Percentiles rank a stretch among this genome's conserved stretches.
Conservation (phyloP, 2,113 vertebrate genomes). For the Trogon melanurus region DNA sequence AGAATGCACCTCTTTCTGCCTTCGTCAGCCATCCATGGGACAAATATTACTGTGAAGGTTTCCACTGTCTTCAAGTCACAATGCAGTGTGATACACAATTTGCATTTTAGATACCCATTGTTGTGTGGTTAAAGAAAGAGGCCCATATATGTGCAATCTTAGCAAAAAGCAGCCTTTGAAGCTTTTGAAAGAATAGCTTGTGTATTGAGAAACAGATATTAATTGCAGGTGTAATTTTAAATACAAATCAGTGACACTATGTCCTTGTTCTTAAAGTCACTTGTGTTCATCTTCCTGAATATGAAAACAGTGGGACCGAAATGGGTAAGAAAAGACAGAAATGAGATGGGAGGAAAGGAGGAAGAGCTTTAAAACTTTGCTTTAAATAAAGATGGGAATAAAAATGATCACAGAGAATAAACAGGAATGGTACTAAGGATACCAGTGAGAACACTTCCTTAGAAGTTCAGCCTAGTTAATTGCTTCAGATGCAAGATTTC, state of each 20-base stretch:
- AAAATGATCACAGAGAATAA: background rate
- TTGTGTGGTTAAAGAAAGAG: background rate
- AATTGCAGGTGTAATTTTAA: background rate
- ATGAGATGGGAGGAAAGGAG: accelerated
- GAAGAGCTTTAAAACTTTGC: background rate
- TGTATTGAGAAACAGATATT: background rate
- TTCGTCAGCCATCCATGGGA: background rate
- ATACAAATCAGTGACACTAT: background rate
- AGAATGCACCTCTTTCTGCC: background rate
- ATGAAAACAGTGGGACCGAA: background rate
- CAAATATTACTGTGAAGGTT: background rate
- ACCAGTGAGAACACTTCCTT: background rate
- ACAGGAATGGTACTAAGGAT: background rate
- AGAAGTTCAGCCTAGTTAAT: background rate
- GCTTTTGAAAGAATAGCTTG: background rate
- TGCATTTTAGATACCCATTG: background rate
- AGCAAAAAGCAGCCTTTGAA: background rate
- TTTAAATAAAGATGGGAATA: background rate
- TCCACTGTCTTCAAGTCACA: background rate
- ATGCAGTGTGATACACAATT: background rate
- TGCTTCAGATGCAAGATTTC: background rate
- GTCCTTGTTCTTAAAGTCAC: background rate
- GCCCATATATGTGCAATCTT: background rate
- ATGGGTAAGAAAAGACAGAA: background rate
- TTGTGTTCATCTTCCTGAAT: background rate